Evolutionary conservation across 92 coral and sea anemone genomes (phyloP).

Genomic region (Palythoa heliodiscus): DNA sequence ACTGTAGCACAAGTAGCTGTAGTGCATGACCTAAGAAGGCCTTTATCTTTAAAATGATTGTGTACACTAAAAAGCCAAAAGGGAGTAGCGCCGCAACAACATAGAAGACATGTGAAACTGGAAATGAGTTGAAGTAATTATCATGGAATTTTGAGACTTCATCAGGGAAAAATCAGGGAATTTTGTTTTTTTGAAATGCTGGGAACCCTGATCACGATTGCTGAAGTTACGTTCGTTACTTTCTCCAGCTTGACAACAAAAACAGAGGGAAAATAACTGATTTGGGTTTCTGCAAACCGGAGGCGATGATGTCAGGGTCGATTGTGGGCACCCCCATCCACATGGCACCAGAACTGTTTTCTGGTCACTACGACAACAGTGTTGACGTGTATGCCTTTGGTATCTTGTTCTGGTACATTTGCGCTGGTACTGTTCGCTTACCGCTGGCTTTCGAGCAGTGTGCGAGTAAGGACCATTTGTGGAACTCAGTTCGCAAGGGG

Average conservation of each 20-base stretch:
- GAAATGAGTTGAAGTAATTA: too few relatives aligned
- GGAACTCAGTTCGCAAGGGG: slow-evolving; percentile 96
- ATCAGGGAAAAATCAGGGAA: too few relatives aligned
- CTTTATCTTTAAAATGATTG: too few relatives aligned
- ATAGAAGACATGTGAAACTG: too few relatives aligned
- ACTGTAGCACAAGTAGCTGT: too few relatives aligned
- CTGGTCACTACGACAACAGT: slow-evolving; percentile 99
- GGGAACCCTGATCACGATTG: too few relatives aligned
- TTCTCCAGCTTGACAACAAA: slow-evolving; percentile 77
- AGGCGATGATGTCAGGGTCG: slow-evolving; percentile 99
- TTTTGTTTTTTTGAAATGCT: too few relatives aligned
- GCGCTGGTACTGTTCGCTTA: slow-evolving; percentile 95
- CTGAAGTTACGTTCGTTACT: background rate
- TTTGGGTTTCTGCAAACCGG: slow-evolving; percentile 98
- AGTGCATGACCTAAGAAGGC: too few relatives aligned
- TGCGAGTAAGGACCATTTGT: slow-evolving; percentile 96
- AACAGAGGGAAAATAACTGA: slow-evolving; percentile 97
- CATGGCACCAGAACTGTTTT: slow-evolving; percentile 99
- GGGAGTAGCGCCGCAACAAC: too few relatives aligned
- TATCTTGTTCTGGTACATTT: slow-evolving; percentile 96
- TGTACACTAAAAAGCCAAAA: too few relatives aligned
- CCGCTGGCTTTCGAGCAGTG: slow-evolving; percentile 98
- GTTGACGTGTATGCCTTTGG: slow-evolving; percentile 99
- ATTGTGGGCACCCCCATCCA: slow-evolving; percentile 99
- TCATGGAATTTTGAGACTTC: too few relatives aligned